Percentiles rank a stretch among this genome's conserved stretches.
Conservation (phyloP, 2,888 invertebrate genomes). For the Euplexia lucipara region DNA sequence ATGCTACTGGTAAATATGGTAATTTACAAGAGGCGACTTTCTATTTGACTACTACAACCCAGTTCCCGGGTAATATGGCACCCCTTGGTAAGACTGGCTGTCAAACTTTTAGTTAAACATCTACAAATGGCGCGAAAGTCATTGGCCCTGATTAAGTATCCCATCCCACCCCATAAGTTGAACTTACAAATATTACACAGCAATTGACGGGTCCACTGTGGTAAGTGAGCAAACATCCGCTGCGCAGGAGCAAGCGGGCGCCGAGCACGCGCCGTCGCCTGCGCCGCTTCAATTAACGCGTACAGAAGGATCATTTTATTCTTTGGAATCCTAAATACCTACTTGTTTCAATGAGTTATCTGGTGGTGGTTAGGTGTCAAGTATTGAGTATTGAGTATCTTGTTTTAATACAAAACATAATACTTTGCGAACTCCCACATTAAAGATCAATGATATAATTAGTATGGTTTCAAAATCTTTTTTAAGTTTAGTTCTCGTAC, state of each 20-base stretch:
- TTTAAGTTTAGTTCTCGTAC: background rate
- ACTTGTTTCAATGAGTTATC: too few relatives aligned
- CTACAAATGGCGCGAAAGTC: conserved; percentile 15
- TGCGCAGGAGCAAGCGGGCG: conserved; percentile 46
- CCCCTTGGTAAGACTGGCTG: too few relatives aligned
- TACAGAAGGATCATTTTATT: conserved; percentile 21
- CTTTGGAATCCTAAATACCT: conserved; percentile 3
- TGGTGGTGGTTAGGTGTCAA: too few relatives aligned
- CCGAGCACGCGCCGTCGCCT: conserved; percentile 45
- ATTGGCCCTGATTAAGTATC: conserved; percentile 32
- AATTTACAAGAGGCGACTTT: too few relatives aligned
- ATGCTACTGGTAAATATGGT: too few relatives aligned
- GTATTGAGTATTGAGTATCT: background rate
- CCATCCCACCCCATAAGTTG: conserved; percentile 34
- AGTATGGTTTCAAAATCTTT: background rate
- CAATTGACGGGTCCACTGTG: conserved; percentile 50
- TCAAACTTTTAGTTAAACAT: background rate
- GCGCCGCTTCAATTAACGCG: conserved; percentile 36
- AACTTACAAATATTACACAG: conserved; percentile 33
- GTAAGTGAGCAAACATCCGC: conserved; percentile 64
- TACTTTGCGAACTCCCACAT: too few relatives aligned
- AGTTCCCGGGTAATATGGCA: too few relatives aligned
- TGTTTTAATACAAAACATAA: background rate
- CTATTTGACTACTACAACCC: too few relatives aligned
- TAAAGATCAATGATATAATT: too few relatives aligned